Evolutionary conservation across 2,113 vertebrate species (phyloP).

Genomic region (Mystacornis crossleyi): DNA sequence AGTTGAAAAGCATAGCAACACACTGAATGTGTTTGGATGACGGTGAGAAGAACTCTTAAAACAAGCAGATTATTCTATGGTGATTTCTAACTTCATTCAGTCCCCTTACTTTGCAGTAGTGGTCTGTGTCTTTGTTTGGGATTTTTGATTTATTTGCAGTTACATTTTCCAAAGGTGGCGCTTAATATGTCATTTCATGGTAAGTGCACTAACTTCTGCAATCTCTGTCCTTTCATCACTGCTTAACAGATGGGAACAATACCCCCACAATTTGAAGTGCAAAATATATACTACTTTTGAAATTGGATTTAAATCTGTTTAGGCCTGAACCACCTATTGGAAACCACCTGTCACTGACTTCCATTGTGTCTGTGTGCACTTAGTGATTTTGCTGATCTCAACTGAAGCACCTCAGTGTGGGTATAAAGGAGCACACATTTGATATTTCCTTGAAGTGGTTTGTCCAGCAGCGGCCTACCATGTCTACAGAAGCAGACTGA

Average conservation of each 20-base stretch:
- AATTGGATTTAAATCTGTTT: background rate
- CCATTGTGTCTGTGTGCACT: background rate
- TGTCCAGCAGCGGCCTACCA: background rate
- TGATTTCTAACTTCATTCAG: background rate
- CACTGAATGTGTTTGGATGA: background rate
- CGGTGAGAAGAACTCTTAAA: background rate
- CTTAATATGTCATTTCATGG: fast-evolving
- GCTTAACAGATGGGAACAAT: background rate
- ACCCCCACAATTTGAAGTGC: background rate
- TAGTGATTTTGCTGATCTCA: background rate
- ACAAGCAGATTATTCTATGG: background rate
- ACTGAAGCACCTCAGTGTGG: background rate
- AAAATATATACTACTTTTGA: background rate
- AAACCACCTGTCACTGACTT: background rate
- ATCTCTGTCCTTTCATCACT: background rate
- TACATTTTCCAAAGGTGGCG: background rate
- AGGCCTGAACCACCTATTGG: background rate
- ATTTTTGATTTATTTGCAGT: background rate
- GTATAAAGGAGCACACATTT: background rate
- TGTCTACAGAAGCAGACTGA: background rate
- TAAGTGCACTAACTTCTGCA: background rate
- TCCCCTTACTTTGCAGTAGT: background rate
- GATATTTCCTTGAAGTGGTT: background rate
- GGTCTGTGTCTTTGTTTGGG: background rate
- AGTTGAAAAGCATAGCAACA: background rate